These are phyloP conservation scores for Ficedula albicollis DNA, from an alignment of 2,797 vertebrate species.

Conservation along the genomic window DNA sequence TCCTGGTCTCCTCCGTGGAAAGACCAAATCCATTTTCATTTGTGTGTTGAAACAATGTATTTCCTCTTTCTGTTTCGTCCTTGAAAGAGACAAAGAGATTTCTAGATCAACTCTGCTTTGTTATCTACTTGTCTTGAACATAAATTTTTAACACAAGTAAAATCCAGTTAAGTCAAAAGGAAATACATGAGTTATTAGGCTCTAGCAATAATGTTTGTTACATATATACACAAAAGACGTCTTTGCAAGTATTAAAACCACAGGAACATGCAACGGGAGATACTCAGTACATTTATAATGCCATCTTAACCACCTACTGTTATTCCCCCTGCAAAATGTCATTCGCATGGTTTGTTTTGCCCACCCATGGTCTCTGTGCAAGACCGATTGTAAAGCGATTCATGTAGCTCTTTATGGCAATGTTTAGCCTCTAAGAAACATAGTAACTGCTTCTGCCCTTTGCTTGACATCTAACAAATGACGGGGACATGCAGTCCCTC, in stretches of 20 bases:
- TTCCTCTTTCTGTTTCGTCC: background rate
- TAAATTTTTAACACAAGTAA: background rate
- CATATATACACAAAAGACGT: background rate
- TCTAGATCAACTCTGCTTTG: background rate
- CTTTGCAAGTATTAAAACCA: background rate
- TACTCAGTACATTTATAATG: background rate
- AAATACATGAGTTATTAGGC: background rate
- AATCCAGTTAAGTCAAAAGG: background rate
- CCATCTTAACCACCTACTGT: background rate
- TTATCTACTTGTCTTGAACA: background rate
- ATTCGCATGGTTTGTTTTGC: background rate
- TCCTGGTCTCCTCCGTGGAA: background rate
- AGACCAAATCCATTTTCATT: background rate
- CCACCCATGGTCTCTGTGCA: no score
- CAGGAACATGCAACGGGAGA: background rate
- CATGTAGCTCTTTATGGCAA: background rate
- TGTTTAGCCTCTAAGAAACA: background rate
- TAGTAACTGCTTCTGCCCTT: background rate
- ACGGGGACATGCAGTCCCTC: background rate
- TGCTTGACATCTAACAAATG: background rate
- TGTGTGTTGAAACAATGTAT: accelerated
- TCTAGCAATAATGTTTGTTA: background rate
- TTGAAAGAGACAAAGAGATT: background rate
- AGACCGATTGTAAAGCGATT: accelerated
- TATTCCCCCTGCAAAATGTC: background rate